Evolutionary conservation across 1,140 invertebrate species (phyloP).

Genomic region (Dendrolimus kikuchii): DNA sequence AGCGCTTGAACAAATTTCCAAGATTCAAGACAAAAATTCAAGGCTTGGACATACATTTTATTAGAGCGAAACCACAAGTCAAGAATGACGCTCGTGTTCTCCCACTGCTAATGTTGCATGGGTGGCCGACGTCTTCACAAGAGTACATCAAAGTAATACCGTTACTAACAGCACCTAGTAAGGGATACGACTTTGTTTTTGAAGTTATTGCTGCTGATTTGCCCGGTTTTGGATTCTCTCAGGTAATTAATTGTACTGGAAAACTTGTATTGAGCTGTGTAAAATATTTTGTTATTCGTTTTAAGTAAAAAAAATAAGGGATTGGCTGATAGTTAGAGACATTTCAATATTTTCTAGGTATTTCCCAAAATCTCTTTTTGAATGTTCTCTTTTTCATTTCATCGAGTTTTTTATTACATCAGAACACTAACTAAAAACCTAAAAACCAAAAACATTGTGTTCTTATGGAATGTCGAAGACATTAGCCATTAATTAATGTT

Average conservation of each 20-base stretch:
- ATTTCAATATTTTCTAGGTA: too few species aligned
- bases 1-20: slow-evolving; percentile 78
- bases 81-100: slow-evolving; percentile 69
- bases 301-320: too few species aligned
- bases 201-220: slow-evolving; percentile 87
- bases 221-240: slow-evolving; percentile 90
- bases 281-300: too few species aligned
- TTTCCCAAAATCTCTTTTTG: too few species aligned
- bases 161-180: slow-evolving; percentile 75
- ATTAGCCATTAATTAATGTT: too few species aligned
- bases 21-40: slow-evolving; percentile 83
- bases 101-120: slow-evolving; percentile 88
- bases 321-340: too few species aligned
- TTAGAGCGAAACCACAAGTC: slow-evolving; percentile 73
- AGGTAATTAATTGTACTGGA: slow-evolving; percentile 56
- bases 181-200: slow-evolving; percentile 80
- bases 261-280: not conserved
- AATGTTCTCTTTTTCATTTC: too few species aligned
- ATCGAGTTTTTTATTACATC: too few species aligned
- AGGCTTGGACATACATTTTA: slow-evolving; percentile 83
- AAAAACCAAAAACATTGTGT: too few species aligned
- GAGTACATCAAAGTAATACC: slow-evolving; percentile 91
- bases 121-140: slow-evolving; percentile 93
- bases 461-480: too few species aligned
- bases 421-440: too few species aligned